Percentiles rank a stretch among this genome's conserved stretches.
These are phyloP conservation scores for Ammodramus savannarum DNA, from an alignment of 2,113 vertebrate genomes.

Conservation along the genomic window DNA sequence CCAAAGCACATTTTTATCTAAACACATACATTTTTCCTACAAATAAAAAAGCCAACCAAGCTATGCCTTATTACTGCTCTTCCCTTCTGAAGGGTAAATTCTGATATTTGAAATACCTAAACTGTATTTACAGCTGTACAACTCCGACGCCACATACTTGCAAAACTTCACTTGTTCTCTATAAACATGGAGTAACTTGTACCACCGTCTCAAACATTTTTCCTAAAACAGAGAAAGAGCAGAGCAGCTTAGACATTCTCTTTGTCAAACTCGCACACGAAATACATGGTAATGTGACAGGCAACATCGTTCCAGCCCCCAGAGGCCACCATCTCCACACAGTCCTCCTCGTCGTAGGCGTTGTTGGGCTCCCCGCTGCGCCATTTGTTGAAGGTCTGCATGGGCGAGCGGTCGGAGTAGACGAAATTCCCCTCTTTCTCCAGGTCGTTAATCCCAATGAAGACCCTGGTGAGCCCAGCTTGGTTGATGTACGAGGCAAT, in stretches of 20 bases:
- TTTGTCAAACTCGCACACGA: constrained; percentile 96
- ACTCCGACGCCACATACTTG: not conserved
- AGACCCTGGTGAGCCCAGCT: constrained; percentile 87
- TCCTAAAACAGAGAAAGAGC: not conserved
- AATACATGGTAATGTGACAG: constrained; percentile 93
- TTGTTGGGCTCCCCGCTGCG: constrained; percentile 93
- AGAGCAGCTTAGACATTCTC: constrained; percentile 77
- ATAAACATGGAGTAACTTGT: not conserved
- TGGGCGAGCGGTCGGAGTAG: constrained; percentile 87
- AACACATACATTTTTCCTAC: not conserved
- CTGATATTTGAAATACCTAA: constrained; percentile 61
- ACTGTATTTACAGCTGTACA: constrained; percentile 70
- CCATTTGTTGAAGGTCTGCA: constrained; percentile 97
- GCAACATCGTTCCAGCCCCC: constrained; percentile 98
- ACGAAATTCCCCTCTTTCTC: constrained; percentile 88
- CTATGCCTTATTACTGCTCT: not conserved
- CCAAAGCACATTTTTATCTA: not conserved
- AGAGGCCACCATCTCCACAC: constrained; percentile 89
- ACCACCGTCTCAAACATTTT: not conserved
- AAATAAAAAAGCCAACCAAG: not conserved
- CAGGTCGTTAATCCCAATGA: constrained; percentile 93
- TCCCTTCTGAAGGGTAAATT: constrained; percentile 66
- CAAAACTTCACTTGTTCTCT: not conserved
- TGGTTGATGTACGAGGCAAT: constrained; percentile 88
- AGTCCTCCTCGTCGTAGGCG: constrained; percentile 93